Evolutionary conservation across 2,888 invertebrate genomes (phyloP).

Genomic region (Caenorhabditis drosophilae): DNA sequence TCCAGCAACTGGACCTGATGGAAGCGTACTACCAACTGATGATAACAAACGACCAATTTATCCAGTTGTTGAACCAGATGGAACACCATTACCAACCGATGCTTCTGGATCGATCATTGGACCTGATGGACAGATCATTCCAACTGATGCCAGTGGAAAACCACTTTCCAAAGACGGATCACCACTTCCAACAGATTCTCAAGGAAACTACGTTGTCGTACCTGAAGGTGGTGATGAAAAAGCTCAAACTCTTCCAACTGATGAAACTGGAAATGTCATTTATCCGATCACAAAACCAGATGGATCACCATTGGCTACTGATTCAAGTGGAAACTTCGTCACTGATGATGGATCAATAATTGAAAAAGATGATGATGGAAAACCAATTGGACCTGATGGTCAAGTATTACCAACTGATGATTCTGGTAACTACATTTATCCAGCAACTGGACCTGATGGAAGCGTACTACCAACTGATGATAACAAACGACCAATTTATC

Average conservation of each 20-base stretch:
- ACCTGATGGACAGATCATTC: slow-evolving; percentile 39
- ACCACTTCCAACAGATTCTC: slow-evolving; percentile 28
- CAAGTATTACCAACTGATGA: slow-evolving; percentile 20
- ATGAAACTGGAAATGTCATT: slow-evolving; percentile 8
- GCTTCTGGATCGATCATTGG: slow-evolving; percentile 16
- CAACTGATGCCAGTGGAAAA: slow-evolving; percentile 11
- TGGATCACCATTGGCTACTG: slow-evolving; percentile 23
- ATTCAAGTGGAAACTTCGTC: slow-evolving; percentile 17
- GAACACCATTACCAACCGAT: slow-evolving; percentile 25
- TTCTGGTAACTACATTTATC: slow-evolving; percentile 18
- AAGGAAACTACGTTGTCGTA: slow-evolving; percentile 4
- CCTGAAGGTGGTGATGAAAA: neutral
- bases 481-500: slow-evolving; percentile 15
- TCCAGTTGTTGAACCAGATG: slow-evolving; percentile 25
- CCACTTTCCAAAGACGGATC: slow-evolving; percentile 21
- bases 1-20: slow-evolving; percentile 31
- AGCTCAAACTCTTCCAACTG: slow-evolving; percentile 13
- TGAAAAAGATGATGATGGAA: slow-evolving; percentile 12
- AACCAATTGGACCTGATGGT: slow-evolving; percentile 26
- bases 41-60: slow-evolving; percentile 6
- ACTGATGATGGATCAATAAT: slow-evolving; percentile 10
- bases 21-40: slow-evolving; percentile 9
- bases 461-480: slow-evolving; percentile 7
- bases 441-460: slow-evolving; percentile 22
- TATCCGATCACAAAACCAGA: slow-evolving; percentile 17